These are phyloP conservation scores for Spongilla lacustris DNA, from an alignment of 37 sponge, comb jelly and placozoan species.

Conservation along the genomic window DNA sequence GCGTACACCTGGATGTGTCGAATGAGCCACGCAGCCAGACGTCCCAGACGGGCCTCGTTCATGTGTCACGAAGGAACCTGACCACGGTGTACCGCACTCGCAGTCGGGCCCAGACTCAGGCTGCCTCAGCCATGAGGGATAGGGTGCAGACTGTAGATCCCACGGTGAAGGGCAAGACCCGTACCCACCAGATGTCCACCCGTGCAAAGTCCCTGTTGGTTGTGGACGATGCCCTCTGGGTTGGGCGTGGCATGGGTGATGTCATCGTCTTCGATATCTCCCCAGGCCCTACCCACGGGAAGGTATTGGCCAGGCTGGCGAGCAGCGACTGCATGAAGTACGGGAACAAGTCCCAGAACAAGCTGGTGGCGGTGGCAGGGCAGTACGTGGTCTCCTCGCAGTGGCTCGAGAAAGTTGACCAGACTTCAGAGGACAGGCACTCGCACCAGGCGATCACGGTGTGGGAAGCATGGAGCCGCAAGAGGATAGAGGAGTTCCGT, in stretches of 20 bases:
- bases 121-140: not conserved
- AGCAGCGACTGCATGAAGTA: slow-evolving; percentile 64
- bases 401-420: slow-evolving; percentile 69
- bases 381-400: slow-evolving; percentile 80
- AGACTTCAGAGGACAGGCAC: not conserved
- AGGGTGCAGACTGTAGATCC: not conserved
- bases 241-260: slow-evolving; percentile 91
- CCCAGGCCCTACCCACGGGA: slow-evolving; percentile 29
- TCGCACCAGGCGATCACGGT: slow-evolving; percentile 72
- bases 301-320: slow-evolving; percentile 70
- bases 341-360: slow-evolving; percentile 78
- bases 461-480: slow-evolving; percentile 74
- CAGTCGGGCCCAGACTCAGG: slow-evolving; percentile 6
- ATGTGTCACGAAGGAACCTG: slow-evolving; percentile 17
- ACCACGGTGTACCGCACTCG: slow-evolving; percentile 2
- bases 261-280: slow-evolving; percentile 72
- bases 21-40: slow-evolving; percentile 18
- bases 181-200: slow-evolving; percentile 58
- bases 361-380: slow-evolving; percentile 52
- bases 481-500: slow-evolving; percentile 42
- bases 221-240: slow-evolving; percentile 83
- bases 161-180: slow-evolving; percentile 6
- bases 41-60: slow-evolving; percentile 19
- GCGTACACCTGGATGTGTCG: slow-evolving; percentile 18
- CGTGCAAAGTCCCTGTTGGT: slow-evolving; percentile 78